phyloP scores from a whole-genome alignment of 2,113 vertebrate species.

The Sebastes fasciatus region DNA sequence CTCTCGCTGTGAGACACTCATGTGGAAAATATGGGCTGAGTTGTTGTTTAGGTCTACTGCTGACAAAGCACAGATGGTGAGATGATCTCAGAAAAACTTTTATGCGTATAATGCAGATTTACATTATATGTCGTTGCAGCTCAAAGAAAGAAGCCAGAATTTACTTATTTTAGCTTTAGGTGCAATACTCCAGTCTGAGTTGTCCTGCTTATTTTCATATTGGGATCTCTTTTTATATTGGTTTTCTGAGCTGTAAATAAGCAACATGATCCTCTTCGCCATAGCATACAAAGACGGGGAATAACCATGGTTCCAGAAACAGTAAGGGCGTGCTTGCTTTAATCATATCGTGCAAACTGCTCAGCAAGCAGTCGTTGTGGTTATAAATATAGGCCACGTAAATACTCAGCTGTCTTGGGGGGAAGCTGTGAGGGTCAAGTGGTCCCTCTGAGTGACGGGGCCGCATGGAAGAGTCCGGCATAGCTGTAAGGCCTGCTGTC shows the following conservation, averaged over 20 bases:
- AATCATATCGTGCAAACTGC: conserved; percentile 34
- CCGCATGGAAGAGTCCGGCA: conserved; percentile 73
- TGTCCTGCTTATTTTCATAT: conserved; percentile 12
- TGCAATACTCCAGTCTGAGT: background rate
- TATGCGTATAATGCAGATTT: background rate
- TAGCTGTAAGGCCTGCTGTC: conserved; percentile 35
- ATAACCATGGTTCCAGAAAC: background rate
- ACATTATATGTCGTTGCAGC: background rate
- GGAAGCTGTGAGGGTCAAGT: conserved; percentile 62
- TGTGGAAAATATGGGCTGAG: conserved; percentile 60
- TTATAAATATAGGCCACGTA: conserved; percentile 80
- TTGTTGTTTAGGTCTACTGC: conserved; percentile 16
- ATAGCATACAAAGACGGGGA: background rate
- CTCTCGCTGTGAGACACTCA: conserved; percentile 1
- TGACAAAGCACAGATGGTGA: conserved; percentile 27
- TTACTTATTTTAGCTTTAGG: background rate
- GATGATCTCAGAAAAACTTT: conserved; percentile 5
- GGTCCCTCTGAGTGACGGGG: conserved; percentile 81
- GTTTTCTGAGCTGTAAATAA: background rate
- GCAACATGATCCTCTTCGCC: background rate
- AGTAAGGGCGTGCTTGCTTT: conserved; percentile 13
- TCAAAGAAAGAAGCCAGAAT: background rate
- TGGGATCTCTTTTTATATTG: background rate
- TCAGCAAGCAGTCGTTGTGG: conserved; percentile 39
- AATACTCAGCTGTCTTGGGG: conserved; percentile 88